Conservation (phyloP, 2,888 invertebrate genomes). For the Meteorus cinctellus region DNA sequence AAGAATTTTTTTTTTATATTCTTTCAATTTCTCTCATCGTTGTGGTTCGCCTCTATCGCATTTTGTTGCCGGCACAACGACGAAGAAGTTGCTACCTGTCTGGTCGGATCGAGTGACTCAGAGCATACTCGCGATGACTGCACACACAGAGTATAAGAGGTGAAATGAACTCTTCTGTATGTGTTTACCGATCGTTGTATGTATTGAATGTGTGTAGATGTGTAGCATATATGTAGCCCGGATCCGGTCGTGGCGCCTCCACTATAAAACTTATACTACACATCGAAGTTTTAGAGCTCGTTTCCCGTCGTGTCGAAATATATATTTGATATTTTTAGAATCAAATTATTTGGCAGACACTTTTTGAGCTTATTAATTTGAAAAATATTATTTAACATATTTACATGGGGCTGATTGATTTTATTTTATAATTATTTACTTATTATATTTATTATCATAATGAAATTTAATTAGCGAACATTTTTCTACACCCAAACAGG, state of each 20-base stretch:
- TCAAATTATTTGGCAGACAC: neutral
- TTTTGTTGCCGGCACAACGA: conserved; percentile 24
- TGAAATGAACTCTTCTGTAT: conserved; percentile 59
- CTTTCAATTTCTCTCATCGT: conserved; percentile 10
- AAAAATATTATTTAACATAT: neutral
- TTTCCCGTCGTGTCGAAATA: conserved; percentile 22
- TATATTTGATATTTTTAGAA: conserved; percentile 11
- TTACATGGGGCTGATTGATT: neutral
- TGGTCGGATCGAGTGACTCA: conserved; percentile 64
- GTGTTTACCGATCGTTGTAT: neutral
- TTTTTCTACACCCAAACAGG: neutral
- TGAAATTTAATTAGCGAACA: neutral
- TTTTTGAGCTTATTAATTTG: neutral
- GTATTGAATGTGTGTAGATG: neutral
- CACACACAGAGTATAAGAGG: conserved; percentile 46
- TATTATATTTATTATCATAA: neutral
- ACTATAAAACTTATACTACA: conserved; percentile 13
- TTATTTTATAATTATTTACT: neutral
- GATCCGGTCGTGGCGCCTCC: conserved; percentile 54
- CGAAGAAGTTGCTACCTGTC: conserved; percentile 53
- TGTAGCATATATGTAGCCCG: conserved; percentile 45
- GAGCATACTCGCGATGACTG: conserved; percentile 57
- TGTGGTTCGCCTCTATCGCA: conserved; percentile 11
- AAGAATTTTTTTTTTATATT: neutral
- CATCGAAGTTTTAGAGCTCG: conserved; percentile 4